These are phyloP conservation scores for Drosophila equinoxialis DNA, from an alignment of 1,140 invertebrate genomes.

Conservation along the genomic window DNA sequence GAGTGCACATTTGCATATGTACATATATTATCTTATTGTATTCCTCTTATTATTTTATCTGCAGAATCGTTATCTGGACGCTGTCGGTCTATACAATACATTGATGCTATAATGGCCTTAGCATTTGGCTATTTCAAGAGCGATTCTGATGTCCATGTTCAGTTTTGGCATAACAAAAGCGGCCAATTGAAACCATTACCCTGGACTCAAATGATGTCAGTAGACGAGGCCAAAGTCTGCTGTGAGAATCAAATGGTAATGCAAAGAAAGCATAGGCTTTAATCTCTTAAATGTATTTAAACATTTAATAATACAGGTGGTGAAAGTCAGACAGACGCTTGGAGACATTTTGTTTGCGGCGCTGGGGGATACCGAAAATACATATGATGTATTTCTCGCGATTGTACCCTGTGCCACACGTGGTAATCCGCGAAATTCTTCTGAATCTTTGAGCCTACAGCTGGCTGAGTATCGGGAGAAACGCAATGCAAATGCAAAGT, in stretches of 20 bases:
- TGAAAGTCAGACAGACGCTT: slow-evolving; percentile 61
- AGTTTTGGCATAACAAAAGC: slow-evolving; percentile 55
- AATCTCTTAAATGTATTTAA: background rate
- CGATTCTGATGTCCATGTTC: slow-evolving; percentile 57
- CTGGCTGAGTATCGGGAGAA: slow-evolving; percentile 66
- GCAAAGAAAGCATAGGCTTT: background rate
- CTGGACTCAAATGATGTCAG: slow-evolving; percentile 54
- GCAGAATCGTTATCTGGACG: slow-evolving; percentile 52
- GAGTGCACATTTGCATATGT: slow-evolving; percentile 36
- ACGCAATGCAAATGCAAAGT: slow-evolving; percentile 70
- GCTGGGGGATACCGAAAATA: slow-evolving; percentile 23
- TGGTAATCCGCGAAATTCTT: slow-evolving; percentile 61
- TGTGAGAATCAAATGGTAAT: slow-evolving; percentile 48
- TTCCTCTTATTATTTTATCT: background rate
- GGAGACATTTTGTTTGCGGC: slow-evolving; percentile 49
- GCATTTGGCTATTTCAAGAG: slow-evolving; percentile 70
- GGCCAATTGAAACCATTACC: slow-evolving; percentile 47
- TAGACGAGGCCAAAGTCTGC: slow-evolving; percentile 51
- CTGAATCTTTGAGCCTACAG: slow-evolving; percentile 38
- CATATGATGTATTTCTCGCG: slow-evolving; percentile 72
- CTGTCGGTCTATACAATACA: slow-evolving; percentile 47
- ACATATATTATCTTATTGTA: too few species aligned
- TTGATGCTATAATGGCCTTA: slow-evolving; percentile 67
- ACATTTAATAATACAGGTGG: slow-evolving; percentile 19
- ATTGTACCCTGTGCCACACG: slow-evolving; percentile 68